A percentile compares a stretch with the other conserved stretches of the same genome.
These are phyloP conservation scores for Phortica magna DNA, from an alignment of 2,888 invertebrate species.

Conservation along the genomic window DNA sequence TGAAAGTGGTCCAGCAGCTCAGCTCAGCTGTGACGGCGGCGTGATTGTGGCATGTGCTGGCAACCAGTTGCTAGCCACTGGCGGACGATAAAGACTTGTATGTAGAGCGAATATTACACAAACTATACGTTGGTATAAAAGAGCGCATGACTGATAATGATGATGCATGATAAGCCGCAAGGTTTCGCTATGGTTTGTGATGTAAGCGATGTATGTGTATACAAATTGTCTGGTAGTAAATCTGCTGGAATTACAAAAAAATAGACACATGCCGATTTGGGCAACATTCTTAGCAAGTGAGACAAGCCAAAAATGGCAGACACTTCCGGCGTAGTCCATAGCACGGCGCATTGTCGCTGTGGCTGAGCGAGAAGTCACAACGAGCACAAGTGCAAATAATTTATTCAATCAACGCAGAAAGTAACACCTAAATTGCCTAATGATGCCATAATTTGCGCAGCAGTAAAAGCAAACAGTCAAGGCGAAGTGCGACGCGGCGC, in stretches of 20 bases:
- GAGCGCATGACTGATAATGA: slow-evolving; percentile 6
- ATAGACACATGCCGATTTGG: background rate
- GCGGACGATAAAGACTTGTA: slow-evolving; percentile 11
- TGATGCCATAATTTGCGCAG: slow-evolving; percentile 65
- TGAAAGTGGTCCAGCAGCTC: slow-evolving; percentile 63
- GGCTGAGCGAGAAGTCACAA: slow-evolving; percentile 42
- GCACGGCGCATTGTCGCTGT: too few relatives aligned
- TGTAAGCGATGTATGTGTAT: slow-evolving; percentile 1
- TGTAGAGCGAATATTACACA: slow-evolving; percentile 25
- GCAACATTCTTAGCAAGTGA: background rate
- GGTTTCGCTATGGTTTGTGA: background rate
- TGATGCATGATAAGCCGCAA: background rate
- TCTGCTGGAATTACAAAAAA: background rate
- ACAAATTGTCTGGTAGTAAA: background rate
- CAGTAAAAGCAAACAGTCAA: slow-evolving; percentile 30
- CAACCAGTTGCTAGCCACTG: slow-evolving; percentile 21
- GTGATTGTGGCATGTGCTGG: slow-evolving; percentile 10
- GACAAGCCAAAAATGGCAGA: slow-evolving; percentile 43
- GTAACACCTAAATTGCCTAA: slow-evolving; percentile 67
- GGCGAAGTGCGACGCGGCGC: too few relatives aligned
- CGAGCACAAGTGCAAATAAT: slow-evolving; percentile 67
- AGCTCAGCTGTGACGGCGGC: slow-evolving; percentile 2
- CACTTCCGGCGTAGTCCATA: slow-evolving; percentile 55
- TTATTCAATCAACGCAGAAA: slow-evolving; percentile 66
- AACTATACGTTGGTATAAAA: slow-evolving; percentile 8